Conservation (phyloP, 2,888 invertebrate genomes). For the Himalopsyche japonica region DNA sequence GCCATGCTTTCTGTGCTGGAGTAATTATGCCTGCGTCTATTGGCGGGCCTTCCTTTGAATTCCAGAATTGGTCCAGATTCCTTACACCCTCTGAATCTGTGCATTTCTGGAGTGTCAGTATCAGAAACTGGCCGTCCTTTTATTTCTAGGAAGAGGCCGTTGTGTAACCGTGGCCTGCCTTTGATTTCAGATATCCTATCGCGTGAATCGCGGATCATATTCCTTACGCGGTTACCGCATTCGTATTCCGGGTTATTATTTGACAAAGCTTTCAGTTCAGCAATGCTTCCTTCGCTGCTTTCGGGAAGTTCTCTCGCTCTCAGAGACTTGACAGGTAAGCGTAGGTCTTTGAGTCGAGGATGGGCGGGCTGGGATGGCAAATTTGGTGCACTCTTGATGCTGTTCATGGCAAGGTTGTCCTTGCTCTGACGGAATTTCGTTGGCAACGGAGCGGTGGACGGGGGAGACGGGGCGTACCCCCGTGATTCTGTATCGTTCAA, state of each 20-base stretch:
- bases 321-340: constrained; percentile 72
- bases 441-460: constrained; percentile 81
- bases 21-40: constrained; percentile 62
- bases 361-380: constrained; percentile 71
- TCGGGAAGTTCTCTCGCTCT: constrained; percentile 65
- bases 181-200: constrained; percentile 66
- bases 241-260: constrained; percentile 55
- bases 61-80: constrained; percentile 64
- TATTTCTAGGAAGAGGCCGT: constrained; percentile 73
- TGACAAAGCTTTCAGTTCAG: constrained; percentile 62
- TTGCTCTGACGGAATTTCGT: constrained; percentile 76
- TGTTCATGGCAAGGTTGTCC: constrained; percentile 72
- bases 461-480: constrained; percentile 80
- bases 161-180: constrained; percentile 70
- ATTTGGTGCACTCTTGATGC: constrained; percentile 80
- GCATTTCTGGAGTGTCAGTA: constrained; percentile 60
- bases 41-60: constrained; percentile 65
- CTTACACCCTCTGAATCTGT: constrained; percentile 60
- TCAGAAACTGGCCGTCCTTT: constrained; percentile 70
- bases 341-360: constrained; percentile 72
- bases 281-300: constrained; percentile 66
- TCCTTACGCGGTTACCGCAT: constrained; percentile 57
- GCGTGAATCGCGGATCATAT: constrained; percentile 60
- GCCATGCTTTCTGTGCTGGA: constrained; percentile 87
- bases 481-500: constrained; percentile 64